These are phyloP conservation scores for Trimorus sp. DNA, from an alignment of 2,888 invertebrate species.

Conservation along the genomic window DNA sequence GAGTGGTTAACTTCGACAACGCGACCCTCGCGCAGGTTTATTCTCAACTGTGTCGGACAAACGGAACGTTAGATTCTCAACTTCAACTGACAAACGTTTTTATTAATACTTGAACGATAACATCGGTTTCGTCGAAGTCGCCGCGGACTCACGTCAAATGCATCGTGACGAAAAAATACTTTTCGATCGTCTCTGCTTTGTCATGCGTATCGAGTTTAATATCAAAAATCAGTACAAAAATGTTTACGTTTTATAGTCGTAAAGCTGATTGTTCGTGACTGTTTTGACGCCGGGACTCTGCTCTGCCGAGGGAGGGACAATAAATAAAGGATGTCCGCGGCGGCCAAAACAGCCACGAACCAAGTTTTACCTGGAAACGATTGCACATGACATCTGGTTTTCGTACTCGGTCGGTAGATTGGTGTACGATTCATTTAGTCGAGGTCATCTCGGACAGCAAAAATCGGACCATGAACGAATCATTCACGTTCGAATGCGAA, in stretches of 20 bases:
- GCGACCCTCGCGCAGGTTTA: conserved; percentile 50
- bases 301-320: conserved; percentile 1
- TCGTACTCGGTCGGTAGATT: no score
- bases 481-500: no score
- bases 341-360: conserved; percentile 25
- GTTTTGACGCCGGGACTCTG: conserved; percentile 7
- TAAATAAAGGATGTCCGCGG: conserved; percentile 18
- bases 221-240: conserved; percentile 51
- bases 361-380: not conserved
- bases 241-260: conserved; percentile 28
- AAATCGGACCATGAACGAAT: no score
- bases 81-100: not conserved
- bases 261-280: conserved; percentile 8
- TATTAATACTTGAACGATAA: no score
- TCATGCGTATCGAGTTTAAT: conserved; percentile 7
- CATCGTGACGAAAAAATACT: conserved; percentile 47
- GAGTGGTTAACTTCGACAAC: conserved; percentile 29
- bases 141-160: conserved; percentile 36
- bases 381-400: conserved; percentile 24
- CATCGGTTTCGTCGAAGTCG: not conserved
- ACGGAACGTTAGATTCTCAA: conserved; percentile 18
- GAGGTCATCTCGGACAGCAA: no score
- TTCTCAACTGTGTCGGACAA: conserved; percentile 45
- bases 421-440: no score
- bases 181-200: conserved; percentile 9